phyloP scores from a whole-genome alignment of 2,888 invertebrate species.

The Hirtodrosophila trivittata region DNA sequence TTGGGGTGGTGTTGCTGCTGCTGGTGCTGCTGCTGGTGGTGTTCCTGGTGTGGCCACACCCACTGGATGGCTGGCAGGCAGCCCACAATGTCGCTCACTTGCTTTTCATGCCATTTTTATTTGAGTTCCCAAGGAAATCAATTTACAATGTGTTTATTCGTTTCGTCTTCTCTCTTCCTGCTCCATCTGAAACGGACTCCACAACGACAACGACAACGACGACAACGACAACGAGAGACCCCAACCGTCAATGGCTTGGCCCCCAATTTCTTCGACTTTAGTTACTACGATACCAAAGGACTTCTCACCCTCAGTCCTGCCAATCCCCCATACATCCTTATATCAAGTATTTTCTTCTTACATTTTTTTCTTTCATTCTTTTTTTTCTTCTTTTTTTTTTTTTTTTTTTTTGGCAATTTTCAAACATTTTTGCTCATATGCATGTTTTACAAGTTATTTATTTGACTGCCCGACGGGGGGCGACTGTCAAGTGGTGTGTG shows the following conservation, averaged over 20 bases:
- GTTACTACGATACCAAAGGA: conserved; percentile 66
- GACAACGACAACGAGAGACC: conserved; percentile 16
- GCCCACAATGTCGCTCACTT: conserved; percentile 68
- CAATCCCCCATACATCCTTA: background rate
- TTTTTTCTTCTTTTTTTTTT: conserved; percentile 10
- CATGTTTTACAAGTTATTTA: conserved; percentile 80
- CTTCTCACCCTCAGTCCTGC: background rate
- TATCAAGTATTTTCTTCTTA: too few species aligned
- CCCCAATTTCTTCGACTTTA: conserved; percentile 45
- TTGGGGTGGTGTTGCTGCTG: conserved; percentile 39
- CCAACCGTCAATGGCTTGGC: conserved; percentile 46
- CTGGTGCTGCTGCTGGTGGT: background rate
- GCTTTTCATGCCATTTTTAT: conserved; percentile 79
- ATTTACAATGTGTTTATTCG: conserved; percentile 79
- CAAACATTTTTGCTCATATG: conserved; percentile 80
- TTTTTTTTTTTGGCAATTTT: conserved; percentile 66
- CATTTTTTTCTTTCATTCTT: background rate
- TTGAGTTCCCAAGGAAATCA: conserved; percentile 80
- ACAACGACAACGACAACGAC: background rate
- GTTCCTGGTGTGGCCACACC: background rate
- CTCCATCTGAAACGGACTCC: conserved; percentile 3
- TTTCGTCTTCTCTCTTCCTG: conserved; percentile 65
- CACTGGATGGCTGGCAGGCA: background rate
- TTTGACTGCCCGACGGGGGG: conserved; percentile 64
- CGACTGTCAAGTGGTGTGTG: conserved; percentile 37